phyloP scores from a whole-genome alignment of 2,888 invertebrate genomes.

The Eilema depressum region DNA sequence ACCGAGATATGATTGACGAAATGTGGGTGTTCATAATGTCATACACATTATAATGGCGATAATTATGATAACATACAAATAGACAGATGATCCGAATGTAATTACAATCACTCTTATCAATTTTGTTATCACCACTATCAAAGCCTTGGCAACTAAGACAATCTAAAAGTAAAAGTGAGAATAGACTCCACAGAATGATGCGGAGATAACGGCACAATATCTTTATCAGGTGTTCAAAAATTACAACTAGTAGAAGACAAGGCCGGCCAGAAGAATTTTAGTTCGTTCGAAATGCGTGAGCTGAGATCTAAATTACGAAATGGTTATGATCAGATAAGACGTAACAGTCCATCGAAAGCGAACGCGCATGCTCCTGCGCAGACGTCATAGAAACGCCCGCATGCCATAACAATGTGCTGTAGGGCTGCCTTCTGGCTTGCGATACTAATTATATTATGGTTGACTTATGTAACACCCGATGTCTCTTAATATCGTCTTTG shows the following conservation, averaged over 20 bases:
- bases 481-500: constrained; percentile 1
- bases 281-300: constrained; percentile 69
- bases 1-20: background rate
- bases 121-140: constrained; percentile 34
- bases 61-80: background rate
- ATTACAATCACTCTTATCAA: constrained; percentile 12
- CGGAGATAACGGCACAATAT: constrained; percentile 62
- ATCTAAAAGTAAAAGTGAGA: constrained; percentile 63
- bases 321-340: constrained; percentile 75
- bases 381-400: constrained; percentile 59
- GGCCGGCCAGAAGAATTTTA: constrained; percentile 70
- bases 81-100: background rate
- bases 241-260: constrained; percentile 72
- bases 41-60: background rate
- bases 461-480: constrained; percentile 33
- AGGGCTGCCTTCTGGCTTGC: constrained; percentile 38
- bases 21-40: background rate
- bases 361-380: constrained; percentile 64
- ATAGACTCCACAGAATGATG: constrained; percentile 51
- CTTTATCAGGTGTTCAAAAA: constrained; percentile 71
- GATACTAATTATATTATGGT: constrained; percentile 15
- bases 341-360: constrained; percentile 69
- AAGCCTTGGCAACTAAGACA: constrained; percentile 49
- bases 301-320: constrained; percentile 75
- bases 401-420: constrained; percentile 42